phyloP scores from a whole-genome alignment of 2,888 invertebrate species.

The Ichneumoninae sp. region DNA sequence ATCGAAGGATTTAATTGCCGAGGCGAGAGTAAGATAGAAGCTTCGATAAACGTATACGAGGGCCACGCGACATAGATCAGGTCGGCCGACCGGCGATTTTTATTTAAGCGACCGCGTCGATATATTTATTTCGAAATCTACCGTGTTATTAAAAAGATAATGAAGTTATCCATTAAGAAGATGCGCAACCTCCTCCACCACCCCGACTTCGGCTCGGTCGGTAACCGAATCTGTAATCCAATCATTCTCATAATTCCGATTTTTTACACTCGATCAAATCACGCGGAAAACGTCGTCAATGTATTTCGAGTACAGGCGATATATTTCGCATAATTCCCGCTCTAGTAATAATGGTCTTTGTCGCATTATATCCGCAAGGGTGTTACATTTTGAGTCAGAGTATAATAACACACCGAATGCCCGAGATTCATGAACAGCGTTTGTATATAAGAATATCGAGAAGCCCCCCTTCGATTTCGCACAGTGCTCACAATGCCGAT shows the following conservation, averaged over 20 bases:
- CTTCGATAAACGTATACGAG: slow-evolving; percentile 46
- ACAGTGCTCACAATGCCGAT: slow-evolving; percentile 24
- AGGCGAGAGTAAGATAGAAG: slow-evolving; percentile 44
- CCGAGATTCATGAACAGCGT: slow-evolving; percentile 7
- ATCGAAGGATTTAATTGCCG: slow-evolving; percentile 71
- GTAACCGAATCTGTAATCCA: neutral
- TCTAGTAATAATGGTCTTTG: slow-evolving; percentile 8
- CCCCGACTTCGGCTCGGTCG: neutral
- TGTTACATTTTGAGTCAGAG: slow-evolving; percentile 15
- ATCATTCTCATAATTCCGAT: neutral
- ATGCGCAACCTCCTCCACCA: neutral
- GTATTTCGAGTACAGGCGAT: neutral
- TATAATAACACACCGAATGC: slow-evolving; percentile 13
- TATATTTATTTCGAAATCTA: slow-evolving; percentile 23
- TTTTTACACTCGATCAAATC: neutral
- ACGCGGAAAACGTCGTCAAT: neutral
- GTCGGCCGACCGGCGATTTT: slow-evolving; percentile 30
- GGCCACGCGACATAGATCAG: slow-evolving; percentile 33
- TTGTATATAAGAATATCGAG: slow-evolving; percentile 5
- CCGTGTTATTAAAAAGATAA: slow-evolving; percentile 14
- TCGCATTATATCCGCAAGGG: slow-evolving; percentile 5
- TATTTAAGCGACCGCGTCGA: slow-evolving; percentile 26
- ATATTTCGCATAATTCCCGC: slow-evolving; percentile 26
- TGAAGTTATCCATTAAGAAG: neutral
- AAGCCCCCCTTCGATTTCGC: slow-evolving; percentile 13